Evolutionary conservation across 1,140 invertebrate genomes (phyloP).

Genomic region (Drosophila kanapiae): DNA sequence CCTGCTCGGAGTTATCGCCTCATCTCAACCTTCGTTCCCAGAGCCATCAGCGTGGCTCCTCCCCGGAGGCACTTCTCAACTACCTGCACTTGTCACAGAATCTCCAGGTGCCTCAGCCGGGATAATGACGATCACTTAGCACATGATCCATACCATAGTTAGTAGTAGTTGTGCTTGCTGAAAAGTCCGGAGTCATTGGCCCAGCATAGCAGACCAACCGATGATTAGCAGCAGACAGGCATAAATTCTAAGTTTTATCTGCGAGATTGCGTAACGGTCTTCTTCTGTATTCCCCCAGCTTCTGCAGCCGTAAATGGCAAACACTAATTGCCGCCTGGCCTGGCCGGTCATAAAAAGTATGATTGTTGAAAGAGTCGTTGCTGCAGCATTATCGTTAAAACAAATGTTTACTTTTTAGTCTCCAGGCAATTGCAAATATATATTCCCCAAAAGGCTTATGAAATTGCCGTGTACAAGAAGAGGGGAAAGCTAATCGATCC

Average conservation of each 20-base stretch:
- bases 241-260: constrained; percentile 45
- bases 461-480: constrained; percentile 5
- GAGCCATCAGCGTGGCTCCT: constrained; percentile 29
- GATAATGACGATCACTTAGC: constrained; percentile 47
- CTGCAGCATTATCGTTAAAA: constrained; percentile 34
- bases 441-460: constrained; percentile 22
- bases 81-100: constrained; percentile 47
- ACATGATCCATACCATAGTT: constrained; percentile 39
- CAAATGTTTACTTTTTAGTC: constrained; percentile 30
- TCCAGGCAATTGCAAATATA: constrained; percentile 38
- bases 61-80: constrained; percentile 34
- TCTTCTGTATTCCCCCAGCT: constrained; percentile 8
- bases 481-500: constrained; percentile 43
- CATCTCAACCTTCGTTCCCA: constrained; percentile 26
- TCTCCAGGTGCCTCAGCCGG: constrained; percentile 29
- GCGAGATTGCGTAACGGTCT: constrained; percentile 38
- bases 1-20: constrained; percentile 24
- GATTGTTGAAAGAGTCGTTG: constrained; percentile 26
- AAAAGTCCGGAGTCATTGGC: constrained; percentile 23
- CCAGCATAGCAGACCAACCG: background rate
- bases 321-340: constrained; percentile 31
- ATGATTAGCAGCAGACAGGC: constrained; percentile 23
- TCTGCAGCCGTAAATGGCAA: constrained; percentile 23
- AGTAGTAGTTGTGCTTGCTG: constrained; percentile 5
- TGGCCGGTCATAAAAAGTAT: constrained; percentile 24